Evolutionary conservation across 2,888 invertebrate genomes (phyloP), one percentile per base, ranked within the genome.

Genomic region (Xiphydria camelus): DNA sequence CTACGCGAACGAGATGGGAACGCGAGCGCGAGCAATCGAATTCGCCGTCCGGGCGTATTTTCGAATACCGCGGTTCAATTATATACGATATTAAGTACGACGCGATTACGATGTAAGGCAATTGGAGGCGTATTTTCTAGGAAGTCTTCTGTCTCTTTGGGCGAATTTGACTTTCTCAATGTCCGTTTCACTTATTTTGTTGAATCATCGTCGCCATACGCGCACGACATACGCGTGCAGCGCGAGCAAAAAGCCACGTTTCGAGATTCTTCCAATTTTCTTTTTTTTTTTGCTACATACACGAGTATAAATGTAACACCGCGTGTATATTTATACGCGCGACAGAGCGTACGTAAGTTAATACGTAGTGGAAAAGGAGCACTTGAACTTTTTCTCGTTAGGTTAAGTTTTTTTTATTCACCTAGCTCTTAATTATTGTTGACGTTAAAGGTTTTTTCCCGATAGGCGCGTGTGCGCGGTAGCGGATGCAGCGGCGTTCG

Each of bases 121-220:
- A 73, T 73, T 72, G 66, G 57, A 71, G 62, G 72, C 72, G 72
- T 73, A 75, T 75, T 44, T 44, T 38, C 5, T 7, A 19, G n/a
- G 17, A 33, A 18, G 18, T 19, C 18, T 34, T 23, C n/a, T 23
- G 6, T 23, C 23, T n/a, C 23, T 23, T 23, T 23, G n/a, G 29
- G 29, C 29, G 5, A 29, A 29, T 29, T 29, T 29, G 12, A 29
- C 12, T 29, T 14, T 12, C 12, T 10, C 14, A 29, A 29, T 29
- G 29, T 15, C 14, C 29, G 14, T 9, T n/a, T n/a, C n/a, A n/a
- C n/a, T n/a, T n/a, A n/a, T n/a, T n/a, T n/a, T n/a, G n/a, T n/a
- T n/a, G n/a, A n/a, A n/a, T n/a, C n/a, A n/a, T n/a, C n/a, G n/a
- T n/a, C n/a, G n/a, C n/a, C n/a, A n/a, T n/a, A n/a, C n/a, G n/a